Base-by-base conservation (phyloP, 1,140 invertebrate genomes). In the Magallana gigas region DNA sequence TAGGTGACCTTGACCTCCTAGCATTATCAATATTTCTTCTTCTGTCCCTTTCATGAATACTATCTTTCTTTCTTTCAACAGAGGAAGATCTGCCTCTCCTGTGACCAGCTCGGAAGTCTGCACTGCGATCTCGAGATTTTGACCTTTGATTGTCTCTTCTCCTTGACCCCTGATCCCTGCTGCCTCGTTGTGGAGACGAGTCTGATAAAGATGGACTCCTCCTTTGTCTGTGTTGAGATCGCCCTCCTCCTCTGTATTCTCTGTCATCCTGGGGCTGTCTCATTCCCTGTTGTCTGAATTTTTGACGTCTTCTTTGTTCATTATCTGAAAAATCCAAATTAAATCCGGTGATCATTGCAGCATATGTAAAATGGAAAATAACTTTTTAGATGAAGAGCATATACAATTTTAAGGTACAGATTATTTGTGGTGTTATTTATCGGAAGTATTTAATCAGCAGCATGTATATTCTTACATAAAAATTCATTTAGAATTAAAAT, bases 241-340 rank as follows among this genome's bases (percentile, higher is more conserved):
- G 82, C 0, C 85, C 85, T 56, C 84, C 81, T 14, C 84, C 84
- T 71, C 60, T 62, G n/a, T 57, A 59, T 29, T 68, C 71, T 23
- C 71, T 56, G 48, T 62, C 83, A 3, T 85, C 88, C 56, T 18
- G 8, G 57, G 29, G 71, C 14, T 81, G 71, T 14, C 84, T 85
- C 23, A 62, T 62, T 83, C 81, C 36, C 57, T 56, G 18, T 8
- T 56, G 23, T 58, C 56, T 83, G 58, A 60, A 81, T 36, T 84
- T 18, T 85, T 80, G 29, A 36, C 14, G 23, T n/a, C 48, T 83
- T 85, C 64, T 23, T 83, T 5, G 23, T n/a, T 85, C 14, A 16
- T 60, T 85, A 18, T 58, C 58, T 80, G 83, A 8, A 88, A 59
- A 18, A 58, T 57, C 57, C 58, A 85, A 60, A 76, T 57, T 12